Percentiles rank a stretch among this genome's conserved stretches.
Conservation (phyloP, 2,888 invertebrate genomes). For the Phaedon cochleariae region DNA sequence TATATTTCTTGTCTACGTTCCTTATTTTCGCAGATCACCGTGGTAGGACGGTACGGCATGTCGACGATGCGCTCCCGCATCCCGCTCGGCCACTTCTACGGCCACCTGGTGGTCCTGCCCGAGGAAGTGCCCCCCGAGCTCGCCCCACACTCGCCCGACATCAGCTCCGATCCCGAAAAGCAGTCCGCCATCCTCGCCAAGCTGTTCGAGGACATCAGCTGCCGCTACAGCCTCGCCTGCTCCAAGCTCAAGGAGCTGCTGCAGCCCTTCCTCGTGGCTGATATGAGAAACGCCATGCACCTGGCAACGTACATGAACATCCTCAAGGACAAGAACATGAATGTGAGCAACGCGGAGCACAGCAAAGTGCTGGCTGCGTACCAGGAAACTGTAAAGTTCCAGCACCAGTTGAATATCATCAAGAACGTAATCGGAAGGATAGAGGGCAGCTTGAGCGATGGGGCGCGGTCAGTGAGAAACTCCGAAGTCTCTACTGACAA, state of each 20-base stretch:
- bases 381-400: constrained; percentile 85
- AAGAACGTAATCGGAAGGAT: constrained; percentile 78
- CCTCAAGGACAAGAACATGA: constrained; percentile 54
- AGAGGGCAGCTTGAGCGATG: constrained; percentile 63
- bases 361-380: constrained; percentile 65
- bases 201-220: constrained; percentile 81
- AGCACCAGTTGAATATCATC: constrained; percentile 88
- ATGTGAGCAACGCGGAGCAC: constrained; percentile 58
- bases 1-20: too few species aligned
- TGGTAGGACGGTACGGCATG: constrained; percentile 92
- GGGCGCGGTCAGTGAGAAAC: constrained; percentile 1
- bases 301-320: constrained; percentile 82
- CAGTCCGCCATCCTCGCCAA: constrained; percentile 74
- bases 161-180: constrained; percentile 62
- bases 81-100: constrained; percentile 92
- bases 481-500: constrained; percentile 82
- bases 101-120: constrained; percentile 81
- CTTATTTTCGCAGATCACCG: constrained; percentile 74
- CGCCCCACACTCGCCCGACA: constrained; percentile 51
- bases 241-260: constrained; percentile 83
- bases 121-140: constrained; percentile 64
- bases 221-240: constrained; percentile 83
- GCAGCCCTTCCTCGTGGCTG: constrained; percentile 78
- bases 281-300: constrained; percentile 82
- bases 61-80: constrained; percentile 89